phyloP scores from a whole-genome alignment of 2,797 vertebrate genomes.

The Oreortyx pictus region DNA sequence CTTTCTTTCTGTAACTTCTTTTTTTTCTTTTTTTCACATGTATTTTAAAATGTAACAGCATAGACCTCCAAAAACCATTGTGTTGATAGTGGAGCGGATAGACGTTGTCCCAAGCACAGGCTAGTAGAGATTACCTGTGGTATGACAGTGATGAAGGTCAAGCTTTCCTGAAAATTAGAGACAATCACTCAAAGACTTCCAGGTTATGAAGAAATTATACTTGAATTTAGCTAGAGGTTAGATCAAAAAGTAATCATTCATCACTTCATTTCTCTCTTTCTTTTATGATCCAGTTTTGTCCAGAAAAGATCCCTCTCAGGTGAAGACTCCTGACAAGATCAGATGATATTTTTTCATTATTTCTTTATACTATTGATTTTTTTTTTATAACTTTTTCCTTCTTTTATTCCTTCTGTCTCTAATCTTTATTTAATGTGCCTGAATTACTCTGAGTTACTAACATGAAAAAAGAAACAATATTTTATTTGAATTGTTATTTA shows the following conservation, averaged over 20 bases:
- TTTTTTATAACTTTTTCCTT: not conserved
- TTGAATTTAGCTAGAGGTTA: not conserved
- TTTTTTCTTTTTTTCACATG: too few relatives aligned
- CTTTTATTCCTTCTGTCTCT: not conserved
- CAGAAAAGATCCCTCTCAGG: not conserved
- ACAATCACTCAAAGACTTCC: not conserved
- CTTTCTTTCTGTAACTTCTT: too few relatives aligned
- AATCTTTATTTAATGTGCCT: not conserved
- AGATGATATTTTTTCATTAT: not conserved
- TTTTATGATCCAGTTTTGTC: not conserved
- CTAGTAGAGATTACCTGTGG: not conserved
- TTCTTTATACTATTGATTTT: not conserved
- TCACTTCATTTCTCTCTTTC: not conserved
- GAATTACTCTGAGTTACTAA: conserved; percentile 19
- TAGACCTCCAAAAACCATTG: not conserved
- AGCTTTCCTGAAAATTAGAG: not conserved
- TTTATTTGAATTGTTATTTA: conserved; percentile 14
- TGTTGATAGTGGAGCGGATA: not conserved
- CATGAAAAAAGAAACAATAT: not conserved
- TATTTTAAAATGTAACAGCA: not conserved
- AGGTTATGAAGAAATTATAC: not conserved
- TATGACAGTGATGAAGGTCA: not conserved
- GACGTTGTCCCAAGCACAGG: not conserved
- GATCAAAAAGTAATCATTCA: not conserved
- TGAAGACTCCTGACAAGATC: not conserved